These are phyloP conservation scores for Arenaria interpres DNA, from an alignment of 2,113 vertebrate species.

Conservation along the genomic window DNA sequence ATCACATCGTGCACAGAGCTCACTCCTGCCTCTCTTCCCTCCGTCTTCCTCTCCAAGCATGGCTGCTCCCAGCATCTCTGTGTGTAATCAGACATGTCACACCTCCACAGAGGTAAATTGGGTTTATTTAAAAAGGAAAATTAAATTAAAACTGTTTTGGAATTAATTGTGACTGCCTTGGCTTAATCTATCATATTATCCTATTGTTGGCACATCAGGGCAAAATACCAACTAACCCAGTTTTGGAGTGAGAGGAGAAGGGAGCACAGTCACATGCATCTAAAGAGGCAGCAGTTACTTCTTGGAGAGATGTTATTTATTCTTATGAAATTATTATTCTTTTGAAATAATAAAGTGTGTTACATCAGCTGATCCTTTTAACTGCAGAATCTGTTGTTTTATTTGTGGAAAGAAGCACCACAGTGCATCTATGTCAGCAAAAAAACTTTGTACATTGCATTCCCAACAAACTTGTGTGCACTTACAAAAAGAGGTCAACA, in stretches of 20 bases:
- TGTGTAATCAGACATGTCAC: slow-evolving; percentile 72
- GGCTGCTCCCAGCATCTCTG: not conserved
- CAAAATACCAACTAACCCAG: slow-evolving; percentile 36
- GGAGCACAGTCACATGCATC: not conserved
- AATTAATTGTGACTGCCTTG: slow-evolving; percentile 65
- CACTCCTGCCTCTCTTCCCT: not conserved
- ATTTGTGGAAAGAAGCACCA: not conserved
- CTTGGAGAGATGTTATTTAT: not conserved
- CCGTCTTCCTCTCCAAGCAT: not conserved
- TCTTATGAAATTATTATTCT: not conserved
- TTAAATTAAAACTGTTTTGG: slow-evolving; percentile 73
- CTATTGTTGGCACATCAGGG: slow-evolving; percentile 24
- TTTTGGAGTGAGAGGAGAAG: not conserved
- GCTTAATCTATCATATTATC: slow-evolving; percentile 69
- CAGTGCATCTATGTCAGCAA: not conserved
- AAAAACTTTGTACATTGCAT: not conserved
- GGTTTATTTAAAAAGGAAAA: slow-evolving; percentile 75
- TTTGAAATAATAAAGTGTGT: not conserved
- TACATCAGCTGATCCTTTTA: not conserved
- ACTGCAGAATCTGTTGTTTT: not conserved
- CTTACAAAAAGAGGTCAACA: not conserved
- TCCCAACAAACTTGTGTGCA: not conserved
- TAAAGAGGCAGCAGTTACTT: not conserved
- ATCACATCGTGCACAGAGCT: not conserved
- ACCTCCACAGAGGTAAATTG: slow-evolving; percentile 70